A percentile compares a stretch with the other conserved stretches of the same genome.
phyloP scores from a whole-genome alignment of 2,888 invertebrate genomes.

The Dexiosoma caninum region DNA sequence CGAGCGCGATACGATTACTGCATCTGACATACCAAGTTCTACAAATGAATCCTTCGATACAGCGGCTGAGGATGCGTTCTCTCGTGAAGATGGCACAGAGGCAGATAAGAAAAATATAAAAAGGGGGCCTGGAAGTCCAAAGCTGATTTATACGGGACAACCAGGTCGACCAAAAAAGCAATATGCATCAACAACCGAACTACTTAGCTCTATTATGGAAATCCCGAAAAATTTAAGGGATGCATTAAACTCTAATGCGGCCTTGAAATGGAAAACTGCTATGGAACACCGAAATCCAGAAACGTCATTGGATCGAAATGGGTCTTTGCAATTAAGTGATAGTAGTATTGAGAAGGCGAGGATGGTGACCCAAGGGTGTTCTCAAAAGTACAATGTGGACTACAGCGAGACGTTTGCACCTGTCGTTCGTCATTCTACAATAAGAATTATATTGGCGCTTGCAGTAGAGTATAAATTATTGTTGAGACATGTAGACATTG shows the following conservation, averaged over 20 bases:
- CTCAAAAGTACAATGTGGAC: slow-evolving; percentile 52
- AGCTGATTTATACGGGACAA: slow-evolving; percentile 19
- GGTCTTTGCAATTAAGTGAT: slow-evolving; percentile 43
- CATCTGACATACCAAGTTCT: background rate
- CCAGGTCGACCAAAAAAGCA: slow-evolving; percentile 40
- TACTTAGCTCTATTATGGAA: slow-evolving; percentile 16
- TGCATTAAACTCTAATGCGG: slow-evolving; percentile 34
- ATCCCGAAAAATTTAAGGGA: slow-evolving; percentile 24
- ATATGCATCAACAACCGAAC: slow-evolving; percentile 21
- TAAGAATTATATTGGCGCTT: slow-evolving; percentile 52
- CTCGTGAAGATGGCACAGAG: background rate
- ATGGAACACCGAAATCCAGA: slow-evolving; percentile 36
- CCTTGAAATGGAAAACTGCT: slow-evolving; percentile 46
- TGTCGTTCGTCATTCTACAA: slow-evolving; percentile 53
- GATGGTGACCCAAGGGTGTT: slow-evolving; percentile 54
- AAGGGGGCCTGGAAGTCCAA: slow-evolving; percentile 44
- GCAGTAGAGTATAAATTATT: slow-evolving; percentile 45
- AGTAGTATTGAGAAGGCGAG: slow-evolving; percentile 42
- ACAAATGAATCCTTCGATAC: slow-evolving; percentile 10
- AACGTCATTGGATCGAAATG: slow-evolving; percentile 9
- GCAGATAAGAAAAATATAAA: background rate
- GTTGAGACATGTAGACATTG: too few relatives aligned
- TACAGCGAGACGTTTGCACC: slow-evolving; percentile 62
- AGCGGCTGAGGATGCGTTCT: slow-evolving; percentile 17
- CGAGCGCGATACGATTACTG: background rate